Percentiles rank a stretch among this genome's conserved stretches.
These are phyloP conservation scores for Acromyrmex charruanus DNA, from an alignment of 1,140 invertebrate genomes.

Conservation along the genomic window DNA sequence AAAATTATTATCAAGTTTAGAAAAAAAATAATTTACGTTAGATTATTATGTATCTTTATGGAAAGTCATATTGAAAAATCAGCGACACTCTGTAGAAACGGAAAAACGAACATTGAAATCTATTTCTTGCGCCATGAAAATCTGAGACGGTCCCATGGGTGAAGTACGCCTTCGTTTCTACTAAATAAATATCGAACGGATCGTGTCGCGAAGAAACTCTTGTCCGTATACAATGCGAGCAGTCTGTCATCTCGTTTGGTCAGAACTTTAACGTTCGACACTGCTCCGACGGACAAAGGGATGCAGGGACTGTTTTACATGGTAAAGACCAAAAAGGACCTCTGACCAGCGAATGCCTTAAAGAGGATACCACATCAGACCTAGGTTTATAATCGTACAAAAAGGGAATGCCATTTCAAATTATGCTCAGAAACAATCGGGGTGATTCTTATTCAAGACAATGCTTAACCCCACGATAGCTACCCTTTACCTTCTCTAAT, in stretches of 20 bases:
- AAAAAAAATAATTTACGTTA: neutral
- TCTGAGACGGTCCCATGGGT: slow-evolving; percentile 65
- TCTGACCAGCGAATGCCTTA: slow-evolving; percentile 65
- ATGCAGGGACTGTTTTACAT: slow-evolving; percentile 78
- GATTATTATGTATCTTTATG: neutral
- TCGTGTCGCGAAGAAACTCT: slow-evolving; percentile 61
- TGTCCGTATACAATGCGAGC: slow-evolving; percentile 40
- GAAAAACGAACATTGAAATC: slow-evolving; percentile 16
- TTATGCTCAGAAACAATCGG: slow-evolving; percentile 42
- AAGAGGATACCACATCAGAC: slow-evolving; percentile 61
- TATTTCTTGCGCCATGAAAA: slow-evolving; percentile 61
- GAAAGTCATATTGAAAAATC: neutral
- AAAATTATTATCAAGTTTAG: neutral
- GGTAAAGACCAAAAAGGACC: slow-evolving; percentile 72
- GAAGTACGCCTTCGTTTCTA: slow-evolving; percentile 57
- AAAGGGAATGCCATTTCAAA: neutral
- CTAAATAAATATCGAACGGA: slow-evolving; percentile 79
- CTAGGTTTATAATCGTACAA: neutral
- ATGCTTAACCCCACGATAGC: neutral
- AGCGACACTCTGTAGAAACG: neutral
- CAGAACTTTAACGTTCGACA: slow-evolving; percentile 72
- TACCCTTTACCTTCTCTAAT: slow-evolving; percentile 38
- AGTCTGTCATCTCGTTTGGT: slow-evolving; percentile 29
- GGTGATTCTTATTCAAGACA: slow-evolving; percentile 33
- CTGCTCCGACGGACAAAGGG: slow-evolving; percentile 74